These are phyloP conservation scores for Donacobius atricapilla DNA, from an alignment of 2,113 vertebrate genomes.

Conservation along the genomic window DNA sequence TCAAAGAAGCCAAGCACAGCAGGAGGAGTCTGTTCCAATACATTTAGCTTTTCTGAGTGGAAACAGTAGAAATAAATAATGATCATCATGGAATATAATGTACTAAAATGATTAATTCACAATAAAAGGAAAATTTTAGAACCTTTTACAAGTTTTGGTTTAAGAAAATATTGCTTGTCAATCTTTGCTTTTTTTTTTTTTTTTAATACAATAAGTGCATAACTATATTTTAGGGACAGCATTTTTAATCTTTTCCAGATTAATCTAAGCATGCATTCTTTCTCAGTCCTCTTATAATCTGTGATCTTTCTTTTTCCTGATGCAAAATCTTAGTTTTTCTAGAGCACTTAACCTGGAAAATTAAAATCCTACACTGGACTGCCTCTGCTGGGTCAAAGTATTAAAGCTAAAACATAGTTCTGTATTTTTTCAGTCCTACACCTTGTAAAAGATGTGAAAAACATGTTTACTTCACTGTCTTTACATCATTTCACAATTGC, in stretches of 20 bases:
- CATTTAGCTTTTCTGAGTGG: not conserved
- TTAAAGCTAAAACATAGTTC: not conserved
- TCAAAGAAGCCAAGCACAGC: not conserved
- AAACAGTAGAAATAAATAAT: not conserved
- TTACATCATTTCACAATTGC: not conserved
- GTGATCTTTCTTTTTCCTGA: not conserved
- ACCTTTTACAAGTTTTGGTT: not conserved
- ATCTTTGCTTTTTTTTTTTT: not conserved
- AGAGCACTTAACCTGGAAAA: not conserved
- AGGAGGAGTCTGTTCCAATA: not conserved
- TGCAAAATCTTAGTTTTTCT: not conserved
- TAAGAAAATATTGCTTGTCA: not conserved
- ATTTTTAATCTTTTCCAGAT: not conserved
- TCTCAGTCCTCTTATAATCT: not conserved
- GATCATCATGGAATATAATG: not conserved
- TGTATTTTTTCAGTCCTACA: not conserved
- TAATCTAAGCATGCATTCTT: not conserved
- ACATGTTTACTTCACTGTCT: not conserved
- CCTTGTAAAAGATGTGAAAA: slow-evolving; percentile 24
- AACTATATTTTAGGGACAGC: not conserved
- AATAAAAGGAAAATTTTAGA: not conserved
- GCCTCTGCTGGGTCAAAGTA: not conserved
- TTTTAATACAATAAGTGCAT: not conserved
- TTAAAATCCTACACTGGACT: not conserved
- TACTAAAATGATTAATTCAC: not conserved